These are phyloP conservation scores for Scyliorhinus canicula DNA, from an alignment of 2,797 vertebrate genomes.

Conservation along the genomic window DNA sequence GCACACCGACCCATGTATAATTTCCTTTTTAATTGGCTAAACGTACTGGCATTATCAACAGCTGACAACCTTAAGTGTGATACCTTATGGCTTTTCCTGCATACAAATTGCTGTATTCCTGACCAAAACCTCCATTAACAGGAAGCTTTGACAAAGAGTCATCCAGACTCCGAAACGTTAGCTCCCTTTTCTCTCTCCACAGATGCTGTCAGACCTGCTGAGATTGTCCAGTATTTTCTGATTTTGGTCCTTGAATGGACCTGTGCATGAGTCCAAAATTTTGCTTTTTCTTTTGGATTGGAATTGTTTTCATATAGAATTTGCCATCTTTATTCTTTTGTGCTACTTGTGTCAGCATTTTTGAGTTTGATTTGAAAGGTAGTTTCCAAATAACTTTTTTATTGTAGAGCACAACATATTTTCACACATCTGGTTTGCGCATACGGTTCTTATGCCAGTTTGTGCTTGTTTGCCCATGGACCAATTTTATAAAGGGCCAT, in stretches of 20 bases:
- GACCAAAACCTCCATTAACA: too few relatives aligned
- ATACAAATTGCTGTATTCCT: conserved; percentile 16
- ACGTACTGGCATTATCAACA: neutral
- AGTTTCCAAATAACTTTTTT: neutral
- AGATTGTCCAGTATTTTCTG: too few relatives aligned
- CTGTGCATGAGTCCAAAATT: neutral
- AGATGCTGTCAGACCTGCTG: too few relatives aligned
- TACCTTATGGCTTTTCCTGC: neutral
- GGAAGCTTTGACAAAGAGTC: too few relatives aligned
- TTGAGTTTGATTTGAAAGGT: conserved; percentile 23
- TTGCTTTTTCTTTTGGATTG: neutral
- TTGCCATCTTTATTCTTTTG: neutral
- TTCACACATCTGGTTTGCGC: neutral
- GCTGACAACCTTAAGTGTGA: neutral
- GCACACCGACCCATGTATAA: neutral
- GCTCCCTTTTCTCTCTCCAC: too few relatives aligned
- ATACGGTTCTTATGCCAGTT: conserved; percentile 22
- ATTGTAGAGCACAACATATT: conserved; percentile 32
- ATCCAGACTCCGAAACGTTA: too few relatives aligned
- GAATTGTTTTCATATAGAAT: neutral
- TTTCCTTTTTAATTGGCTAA: conserved; percentile 24
- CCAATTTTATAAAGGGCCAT: conserved; percentile 29
- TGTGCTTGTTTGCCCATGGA: conserved; percentile 25
- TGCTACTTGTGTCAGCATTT: neutral
- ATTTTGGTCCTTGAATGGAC: neutral